Conservation (phyloP, 1,140 invertebrate species). For the Drosophila dunni region DNA sequence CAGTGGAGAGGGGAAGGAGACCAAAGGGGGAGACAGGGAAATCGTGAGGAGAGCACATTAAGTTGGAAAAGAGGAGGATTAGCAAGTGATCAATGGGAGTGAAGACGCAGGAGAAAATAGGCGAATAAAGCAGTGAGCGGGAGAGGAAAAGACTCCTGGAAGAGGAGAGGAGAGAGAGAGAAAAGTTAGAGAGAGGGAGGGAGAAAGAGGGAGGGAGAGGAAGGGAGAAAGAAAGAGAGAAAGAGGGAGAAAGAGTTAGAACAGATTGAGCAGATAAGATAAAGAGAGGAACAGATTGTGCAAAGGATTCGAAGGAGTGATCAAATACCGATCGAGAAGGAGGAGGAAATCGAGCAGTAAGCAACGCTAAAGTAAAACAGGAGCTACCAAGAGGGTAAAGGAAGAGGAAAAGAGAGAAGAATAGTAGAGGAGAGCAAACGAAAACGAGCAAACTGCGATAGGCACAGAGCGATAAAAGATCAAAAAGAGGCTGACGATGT, state of each 20-base stretch:
- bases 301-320: not conserved
- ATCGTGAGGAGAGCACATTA: not conserved
- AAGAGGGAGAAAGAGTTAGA: too few species aligned
- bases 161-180: too few species aligned
- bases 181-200: too few species aligned
- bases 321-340: not conserved
- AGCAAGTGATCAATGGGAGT: too few species aligned
- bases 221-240: too few species aligned
- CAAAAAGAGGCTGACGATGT: not conserved
- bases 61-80: not conserved
- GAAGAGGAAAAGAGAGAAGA: not conserved
- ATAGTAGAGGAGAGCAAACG: not conserved
- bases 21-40: not conserved
- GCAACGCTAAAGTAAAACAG: not conserved
- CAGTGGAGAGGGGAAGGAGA: slow-evolving; percentile 9
- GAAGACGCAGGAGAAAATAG: too few species aligned
- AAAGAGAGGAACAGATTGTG: not conserved
- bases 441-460: not conserved
- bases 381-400: not conserved
- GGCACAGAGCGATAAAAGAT: slow-evolving; percentile 2
- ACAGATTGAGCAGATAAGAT: too few species aligned
- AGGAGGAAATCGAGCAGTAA: not conserved
- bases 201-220: too few species aligned
- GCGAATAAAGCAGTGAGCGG: too few species aligned
- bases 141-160: too few species aligned